Percentiles rank a stretch among this genome's conserved stretches.
phyloP scores from a whole-genome alignment of 2,113 vertebrate species.

The Myiozetetes cayanensis region DNA sequence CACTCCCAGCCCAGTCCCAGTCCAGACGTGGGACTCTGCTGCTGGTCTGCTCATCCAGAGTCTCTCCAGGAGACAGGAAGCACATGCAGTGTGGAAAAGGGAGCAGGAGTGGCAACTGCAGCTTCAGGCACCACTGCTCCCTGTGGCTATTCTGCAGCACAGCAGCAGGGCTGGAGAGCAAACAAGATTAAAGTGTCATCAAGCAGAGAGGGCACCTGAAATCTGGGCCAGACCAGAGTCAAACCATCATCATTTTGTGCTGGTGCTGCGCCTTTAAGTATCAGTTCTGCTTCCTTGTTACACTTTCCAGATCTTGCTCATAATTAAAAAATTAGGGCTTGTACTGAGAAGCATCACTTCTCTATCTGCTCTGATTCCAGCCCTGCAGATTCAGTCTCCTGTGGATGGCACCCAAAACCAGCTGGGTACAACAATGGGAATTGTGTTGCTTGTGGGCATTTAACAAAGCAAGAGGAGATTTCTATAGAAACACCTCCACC shows the following conservation, averaged over 20 bases:
- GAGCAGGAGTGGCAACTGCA: background rate
- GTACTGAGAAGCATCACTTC: background rate
- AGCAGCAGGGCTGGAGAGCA: background rate
- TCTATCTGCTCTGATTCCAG: background rate
- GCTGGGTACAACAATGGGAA: background rate
- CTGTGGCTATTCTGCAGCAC: background rate
- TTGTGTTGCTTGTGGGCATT: background rate
- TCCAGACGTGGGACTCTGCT: background rate
- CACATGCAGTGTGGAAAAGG: fast-evolving
- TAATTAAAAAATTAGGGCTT: background rate
- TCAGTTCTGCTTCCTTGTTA: background rate
- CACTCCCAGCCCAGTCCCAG: background rate
- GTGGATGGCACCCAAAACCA: background rate
- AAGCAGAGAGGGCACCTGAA: background rate
- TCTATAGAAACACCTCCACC: background rate
- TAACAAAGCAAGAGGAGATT: background rate
- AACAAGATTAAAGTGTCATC: background rate
- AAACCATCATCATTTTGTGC: fast-evolving
- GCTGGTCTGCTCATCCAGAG: background rate
- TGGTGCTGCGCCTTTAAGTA: background rate
- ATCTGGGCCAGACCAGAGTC: background rate
- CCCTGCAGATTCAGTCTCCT: background rate
- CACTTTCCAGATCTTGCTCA: background rate
- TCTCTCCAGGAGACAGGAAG: background rate
- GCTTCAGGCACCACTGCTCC: background rate